Conservation (phyloP, 2,797 vertebrate species). For the Danio jaintianensis region DNA sequence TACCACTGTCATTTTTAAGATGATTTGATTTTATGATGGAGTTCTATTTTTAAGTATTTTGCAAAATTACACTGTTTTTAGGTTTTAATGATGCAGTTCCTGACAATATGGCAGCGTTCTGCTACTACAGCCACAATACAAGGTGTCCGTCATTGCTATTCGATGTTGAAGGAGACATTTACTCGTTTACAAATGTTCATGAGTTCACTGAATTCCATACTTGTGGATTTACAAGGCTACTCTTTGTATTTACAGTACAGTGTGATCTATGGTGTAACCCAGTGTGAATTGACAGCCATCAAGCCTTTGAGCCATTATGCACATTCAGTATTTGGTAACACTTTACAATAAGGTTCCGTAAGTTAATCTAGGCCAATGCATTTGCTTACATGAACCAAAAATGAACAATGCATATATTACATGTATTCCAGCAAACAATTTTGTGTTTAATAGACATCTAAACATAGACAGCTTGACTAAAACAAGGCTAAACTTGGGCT, state of each 20-base stretch:
- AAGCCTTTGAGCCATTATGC: slow-evolving; percentile 51
- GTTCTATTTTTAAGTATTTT: slow-evolving; percentile 42
- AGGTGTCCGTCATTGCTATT: slow-evolving; percentile 25
- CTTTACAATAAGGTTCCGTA: no score
- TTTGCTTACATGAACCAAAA: no score
- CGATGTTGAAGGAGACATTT: slow-evolving; percentile 12
- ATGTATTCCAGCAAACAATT: no score
- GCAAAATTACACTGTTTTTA: not conserved
- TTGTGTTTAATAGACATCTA: no score
- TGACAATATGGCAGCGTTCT: slow-evolving; percentile 33
- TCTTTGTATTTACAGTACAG: slow-evolving; percentile 35
- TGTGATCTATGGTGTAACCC: slow-evolving; percentile 36
- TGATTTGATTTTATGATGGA: slow-evolving; percentile 31
- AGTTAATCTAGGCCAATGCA: no score
- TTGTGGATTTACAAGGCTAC: slow-evolving; percentile 22
- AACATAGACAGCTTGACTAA: no score
- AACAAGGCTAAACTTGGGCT: no score
- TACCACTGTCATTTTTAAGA: slow-evolving; percentile 33
- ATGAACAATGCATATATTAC: no score
- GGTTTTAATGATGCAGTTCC: slow-evolving; percentile 40
- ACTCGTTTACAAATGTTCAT: slow-evolving; percentile 30
- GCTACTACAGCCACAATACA: slow-evolving; percentile 31
- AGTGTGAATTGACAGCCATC: slow-evolving; percentile 49
- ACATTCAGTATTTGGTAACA: slow-evolving; percentile 22
- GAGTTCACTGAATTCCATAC: slow-evolving; percentile 15